A percentile compares a stretch with the other conserved stretches of the same genome.
phyloP scores from a whole-genome alignment of 2,888 invertebrate genomes.

The Lacanobia oleracea region DNA sequence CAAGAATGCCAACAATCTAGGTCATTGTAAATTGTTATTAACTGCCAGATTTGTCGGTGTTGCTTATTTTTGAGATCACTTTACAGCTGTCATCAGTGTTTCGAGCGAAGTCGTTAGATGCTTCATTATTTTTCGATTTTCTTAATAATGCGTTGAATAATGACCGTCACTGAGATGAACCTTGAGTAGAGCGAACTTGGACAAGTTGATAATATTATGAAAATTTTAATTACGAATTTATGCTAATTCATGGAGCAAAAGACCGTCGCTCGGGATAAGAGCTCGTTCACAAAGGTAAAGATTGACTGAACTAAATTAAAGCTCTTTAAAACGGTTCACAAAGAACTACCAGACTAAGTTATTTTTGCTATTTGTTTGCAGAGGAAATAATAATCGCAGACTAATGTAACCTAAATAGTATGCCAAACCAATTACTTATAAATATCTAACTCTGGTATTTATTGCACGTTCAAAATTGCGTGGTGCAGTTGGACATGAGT shows the following conservation, averaged over 20 bases:
- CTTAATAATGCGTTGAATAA: slow-evolving; percentile 62
- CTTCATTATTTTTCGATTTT: slow-evolving; percentile 58
- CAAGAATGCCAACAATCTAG: slow-evolving; percentile 31
- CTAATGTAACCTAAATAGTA: background rate
- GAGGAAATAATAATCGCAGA: background rate
- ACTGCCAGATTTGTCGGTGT: slow-evolving; percentile 42
- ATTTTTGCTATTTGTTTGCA: slow-evolving; percentile 2
- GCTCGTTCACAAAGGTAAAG: slow-evolving; percentile 70
- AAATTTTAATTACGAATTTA: slow-evolving; percentile 79
- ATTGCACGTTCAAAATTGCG: background rate
- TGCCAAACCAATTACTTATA: background rate
- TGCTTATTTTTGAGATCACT: slow-evolving; percentile 36
- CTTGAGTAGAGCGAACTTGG: slow-evolving; percentile 55
- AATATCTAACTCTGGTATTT: background rate
- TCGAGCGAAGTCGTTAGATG: slow-evolving; percentile 36
- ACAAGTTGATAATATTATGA: slow-evolving; percentile 70
- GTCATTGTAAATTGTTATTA: slow-evolving; percentile 53
- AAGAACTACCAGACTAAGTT: slow-evolving; percentile 53
- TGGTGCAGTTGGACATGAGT: background rate
- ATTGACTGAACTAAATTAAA: slow-evolving; percentile 73
- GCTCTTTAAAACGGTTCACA: slow-evolving; percentile 46
- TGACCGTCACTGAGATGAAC: slow-evolving; percentile 55
- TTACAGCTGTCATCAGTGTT: slow-evolving; percentile 36
- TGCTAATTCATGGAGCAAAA: slow-evolving; percentile 74
- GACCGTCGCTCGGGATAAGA: slow-evolving; percentile 63